These are phyloP conservation scores for Heterotilapia buettikoferi DNA, from an alignment of 2,113 vertebrate species.

Conservation along the genomic window DNA sequence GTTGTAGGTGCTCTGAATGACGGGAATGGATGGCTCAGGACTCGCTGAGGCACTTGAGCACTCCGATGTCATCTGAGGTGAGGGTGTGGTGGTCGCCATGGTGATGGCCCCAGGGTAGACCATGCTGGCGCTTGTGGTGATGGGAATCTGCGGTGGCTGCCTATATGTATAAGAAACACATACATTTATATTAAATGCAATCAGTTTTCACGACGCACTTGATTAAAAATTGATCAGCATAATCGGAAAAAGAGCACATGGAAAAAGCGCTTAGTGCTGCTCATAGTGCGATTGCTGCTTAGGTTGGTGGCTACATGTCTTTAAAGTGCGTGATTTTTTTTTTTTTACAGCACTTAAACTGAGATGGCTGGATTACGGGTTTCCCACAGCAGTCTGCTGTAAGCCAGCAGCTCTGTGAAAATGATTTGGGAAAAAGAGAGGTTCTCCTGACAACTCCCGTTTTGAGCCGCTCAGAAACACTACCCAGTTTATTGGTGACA, in stretches of 20 bases:
- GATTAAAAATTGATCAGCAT: not conserved
- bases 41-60: slow-evolving; percentile 97
- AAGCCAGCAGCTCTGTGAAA: slow-evolving; percentile 62
- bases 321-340: not conserved
- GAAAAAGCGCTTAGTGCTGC: not conserved
- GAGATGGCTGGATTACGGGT: slow-evolving; percentile 15
- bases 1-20: slow-evolving; percentile 97
- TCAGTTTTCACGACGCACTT: not conserved
- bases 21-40: slow-evolving; percentile 94
- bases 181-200: not conserved
- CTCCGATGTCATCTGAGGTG: slow-evolving; percentile 98
- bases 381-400: slow-evolving; percentile 12
- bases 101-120: slow-evolving; percentile 96
- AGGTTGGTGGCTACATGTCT: not conserved
- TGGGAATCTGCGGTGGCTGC: slow-evolving; percentile 96
- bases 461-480: slow-evolving; percentile 56
- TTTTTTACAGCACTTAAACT: slow-evolving; percentile 13
- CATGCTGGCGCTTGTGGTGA: slow-evolving; percentile 90
- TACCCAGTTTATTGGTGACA: slow-evolving; percentile 62
- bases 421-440: slow-evolving; percentile 60
- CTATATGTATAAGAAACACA: slow-evolving; percentile 68
- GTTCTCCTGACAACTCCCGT: slow-evolving; percentile 55
- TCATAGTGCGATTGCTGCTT: not conserved
- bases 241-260: not conserved
- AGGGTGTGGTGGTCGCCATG: slow-evolving; percentile 93